Evolutionary conservation across 2,797 vertebrate genomes (phyloP), one percentile per base, ranked within the genome.

Genomic region (Megalops cyprinoides): DNA sequence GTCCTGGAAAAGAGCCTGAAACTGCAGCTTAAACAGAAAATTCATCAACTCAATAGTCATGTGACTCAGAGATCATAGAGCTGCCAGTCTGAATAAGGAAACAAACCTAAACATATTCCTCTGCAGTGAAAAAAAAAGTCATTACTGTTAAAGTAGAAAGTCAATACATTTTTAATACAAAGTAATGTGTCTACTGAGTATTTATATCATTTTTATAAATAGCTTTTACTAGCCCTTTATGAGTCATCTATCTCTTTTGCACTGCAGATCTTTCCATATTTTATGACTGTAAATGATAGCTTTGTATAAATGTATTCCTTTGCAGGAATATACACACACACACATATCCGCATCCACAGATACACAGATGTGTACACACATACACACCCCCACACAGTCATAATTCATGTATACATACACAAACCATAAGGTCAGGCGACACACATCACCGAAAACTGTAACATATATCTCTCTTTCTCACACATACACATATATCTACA

Each of bases 1-100:
- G 31, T 37, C 34, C 65, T 7, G 37, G 34, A 69, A 37, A 39
- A 69, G 37, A 34, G 37, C 65, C 65, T 69, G 65, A 69, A 69
- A 69, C 42, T 1, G 34, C 20, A 42, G 65, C 69, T 69, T 69
- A 69, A 69, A 69, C 65, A 39, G 65, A 5, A 42, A 69, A 69
- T 69, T 69, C 8, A 69, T 69, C 65, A 69, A 39, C 31, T 69
- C 34, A 6, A 39, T 37, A 20, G 65, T 42, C 65, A 69, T 69
- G 65, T 37, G 31, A 69, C 65, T 69, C 65, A 42, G 65, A 69
- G 65, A 69, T 69, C 65, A 39, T 65, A 69, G 65, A n/a, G 65
- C 65, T 39, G 65, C 7, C 15, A 69, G 65, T 62, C 58, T 62
- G 18, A 42, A 20, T n/a, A 20, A 42, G 65, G 65, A 37, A 31